Conservation (phyloP, 2,888 invertebrate species). For the Lepetodrilus schrolli region DNA sequence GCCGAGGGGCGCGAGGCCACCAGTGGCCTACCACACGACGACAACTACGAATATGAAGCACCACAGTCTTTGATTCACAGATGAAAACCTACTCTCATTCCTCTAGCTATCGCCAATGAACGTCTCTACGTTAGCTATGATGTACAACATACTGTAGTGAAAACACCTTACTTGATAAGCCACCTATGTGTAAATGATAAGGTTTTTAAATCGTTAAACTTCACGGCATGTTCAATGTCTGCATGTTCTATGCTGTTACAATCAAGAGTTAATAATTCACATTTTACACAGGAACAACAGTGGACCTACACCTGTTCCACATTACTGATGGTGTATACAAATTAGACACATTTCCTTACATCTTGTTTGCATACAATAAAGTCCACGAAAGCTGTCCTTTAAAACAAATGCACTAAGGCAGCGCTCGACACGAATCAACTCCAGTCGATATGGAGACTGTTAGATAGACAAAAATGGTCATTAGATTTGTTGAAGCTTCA, state of each 20-base stretch:
- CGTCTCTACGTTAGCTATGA: too few relatives aligned
- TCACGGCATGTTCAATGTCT: too few relatives aligned
- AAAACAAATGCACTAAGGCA: slow-evolving; percentile 4
- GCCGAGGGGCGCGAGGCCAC: neutral
- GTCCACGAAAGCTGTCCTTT: neutral
- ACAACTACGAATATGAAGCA: neutral
- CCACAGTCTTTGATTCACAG: too few relatives aligned
- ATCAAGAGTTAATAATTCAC: too few relatives aligned
- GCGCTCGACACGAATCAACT: neutral
- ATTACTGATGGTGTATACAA: neutral
- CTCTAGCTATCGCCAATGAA: too few relatives aligned
- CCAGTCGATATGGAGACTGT: neutral
- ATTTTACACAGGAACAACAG: neutral
- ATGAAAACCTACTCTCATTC: too few relatives aligned
- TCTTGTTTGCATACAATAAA: slow-evolving; percentile 21
- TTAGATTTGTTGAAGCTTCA: neutral
- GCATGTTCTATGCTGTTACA: too few relatives aligned
- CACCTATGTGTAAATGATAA: too few relatives aligned
- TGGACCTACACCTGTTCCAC: neutral
- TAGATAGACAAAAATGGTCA: neutral
- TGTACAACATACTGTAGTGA: too few relatives aligned
- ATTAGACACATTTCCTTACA: slow-evolving; percentile 7
- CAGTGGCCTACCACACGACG: neutral
- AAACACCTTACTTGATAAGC: too few relatives aligned
- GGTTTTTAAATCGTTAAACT: too few relatives aligned